Conservation (phyloP, 2,797 vertebrate species). For the Meriones psammophilus region DNA sequence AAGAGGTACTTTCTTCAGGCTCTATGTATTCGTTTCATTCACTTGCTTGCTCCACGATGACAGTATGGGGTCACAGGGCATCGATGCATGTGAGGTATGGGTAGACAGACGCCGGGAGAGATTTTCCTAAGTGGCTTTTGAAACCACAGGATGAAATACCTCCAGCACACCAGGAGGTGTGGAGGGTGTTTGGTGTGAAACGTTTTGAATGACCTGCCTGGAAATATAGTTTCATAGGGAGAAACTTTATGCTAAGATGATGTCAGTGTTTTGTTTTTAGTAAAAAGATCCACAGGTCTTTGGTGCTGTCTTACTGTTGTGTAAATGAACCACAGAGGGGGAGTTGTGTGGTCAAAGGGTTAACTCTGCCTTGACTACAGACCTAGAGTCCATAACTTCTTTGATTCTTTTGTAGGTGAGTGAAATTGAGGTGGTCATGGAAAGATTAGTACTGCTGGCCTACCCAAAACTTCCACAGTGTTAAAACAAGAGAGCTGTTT, state of each 20-base stretch:
- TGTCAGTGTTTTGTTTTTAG: neutral
- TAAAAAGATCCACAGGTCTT: conserved; percentile 30
- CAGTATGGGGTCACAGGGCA: neutral
- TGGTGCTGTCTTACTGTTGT: neutral
- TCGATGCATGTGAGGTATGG: conserved; percentile 5
- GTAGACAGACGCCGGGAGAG: conserved; percentile 23
- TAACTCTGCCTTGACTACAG: neutral
- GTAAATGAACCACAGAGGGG: neutral
- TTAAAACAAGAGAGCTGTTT: conserved; percentile 33
- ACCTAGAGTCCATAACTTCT: neutral
- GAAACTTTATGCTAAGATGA: neutral
- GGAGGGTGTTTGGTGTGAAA: conserved; percentile 35
- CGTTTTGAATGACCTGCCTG: conserved; percentile 47
- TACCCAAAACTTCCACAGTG: neutral
- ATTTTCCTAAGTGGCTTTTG: conserved; percentile 54
- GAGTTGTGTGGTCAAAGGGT: neutral
- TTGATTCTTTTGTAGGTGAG: conserved; percentile 33
- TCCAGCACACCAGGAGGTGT: neutral
- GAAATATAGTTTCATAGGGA: neutral
- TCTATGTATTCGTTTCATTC: neutral
- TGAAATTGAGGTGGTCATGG: neutral
- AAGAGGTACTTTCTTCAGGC: neutral
- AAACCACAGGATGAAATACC: conserved; percentile 8
- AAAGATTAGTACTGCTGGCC: neutral
- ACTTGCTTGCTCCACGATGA: conserved; percentile 32